Base-by-base conservation (phyloP, 2,113 vertebrate species). In the Romanogobio albipinnatus region DNA sequence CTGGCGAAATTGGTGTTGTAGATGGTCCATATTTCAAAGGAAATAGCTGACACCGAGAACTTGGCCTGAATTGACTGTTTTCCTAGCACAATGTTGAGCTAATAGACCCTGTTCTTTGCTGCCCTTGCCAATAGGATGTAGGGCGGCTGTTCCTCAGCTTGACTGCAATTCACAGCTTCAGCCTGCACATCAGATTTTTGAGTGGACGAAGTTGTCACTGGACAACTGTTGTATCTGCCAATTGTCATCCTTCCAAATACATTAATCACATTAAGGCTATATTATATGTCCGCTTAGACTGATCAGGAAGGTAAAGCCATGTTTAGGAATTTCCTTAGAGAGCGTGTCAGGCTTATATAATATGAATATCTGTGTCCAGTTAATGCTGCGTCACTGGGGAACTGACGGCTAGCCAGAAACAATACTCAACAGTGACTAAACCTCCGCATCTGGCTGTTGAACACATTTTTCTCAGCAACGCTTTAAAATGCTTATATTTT, bases 161-260 rank as follows among this genome's bases (percentile, higher is more conserved):
- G 76, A 78, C 56, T 78, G 76, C 56, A 59, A 64, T 64, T 80
- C 59, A 80, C 78, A 80, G 59, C 43, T 62, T 80, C 78, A 62
- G n/a, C 2, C 77, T 64, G 77, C 6, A 26, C 14, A 62, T 59
- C 76, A 79, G 56, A 39, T 62, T 9, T 74, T 45, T 62, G 14
- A 79, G 11, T 29, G 39, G 13, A 62, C 58, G 29, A 64, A 80
- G 36, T 59, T 80, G 58, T 64, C 77, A 59, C 36, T 80, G 24
- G 24, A 80, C 19, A 47, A 62, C 53, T 24, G 24, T 10, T 43
- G 33, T 24, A 5, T 39, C 33, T 77, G 56, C 76, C 9, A 59
- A 15, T 13, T 71, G 68, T 43, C 33, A 43, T 45, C 56, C 51
- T 33, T 76, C n/a, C n/a, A 17, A 11, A 19, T 51, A 17, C 47